These are phyloP conservation scores for Ceriagrion tenellum DNA, from an alignment of 2,888 invertebrate genomes.

Conservation along the genomic window DNA sequence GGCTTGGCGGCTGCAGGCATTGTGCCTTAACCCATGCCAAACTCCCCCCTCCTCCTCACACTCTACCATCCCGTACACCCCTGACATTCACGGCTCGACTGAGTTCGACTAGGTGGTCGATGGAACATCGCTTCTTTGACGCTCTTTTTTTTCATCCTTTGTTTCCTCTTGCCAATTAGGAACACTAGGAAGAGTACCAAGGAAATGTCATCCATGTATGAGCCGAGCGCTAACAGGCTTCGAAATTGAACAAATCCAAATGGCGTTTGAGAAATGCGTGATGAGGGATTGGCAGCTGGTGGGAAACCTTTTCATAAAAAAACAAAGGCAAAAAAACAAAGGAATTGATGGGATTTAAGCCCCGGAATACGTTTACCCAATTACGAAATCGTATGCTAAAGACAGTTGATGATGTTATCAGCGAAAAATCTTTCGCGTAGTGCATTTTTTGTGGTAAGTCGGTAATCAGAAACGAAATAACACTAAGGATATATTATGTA, in stretches of 20 bases:
- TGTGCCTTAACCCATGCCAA: not conserved
- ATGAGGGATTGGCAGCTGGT: not conserved
- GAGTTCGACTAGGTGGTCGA: not conserved
- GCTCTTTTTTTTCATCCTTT: not conserved
- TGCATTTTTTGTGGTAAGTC: no score
- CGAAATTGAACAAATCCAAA: not conserved
- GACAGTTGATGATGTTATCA: no score
- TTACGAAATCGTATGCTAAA: no score
- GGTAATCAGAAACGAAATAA: no score
- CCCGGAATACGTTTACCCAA: no score
- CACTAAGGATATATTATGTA: no score
- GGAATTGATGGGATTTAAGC: no score
- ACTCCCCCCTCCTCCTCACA: no score
- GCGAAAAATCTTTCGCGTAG: no score
- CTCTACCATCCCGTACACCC: no score
- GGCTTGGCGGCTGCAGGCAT: not conserved
- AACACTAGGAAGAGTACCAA: not conserved
- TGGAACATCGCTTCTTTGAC: not conserved
- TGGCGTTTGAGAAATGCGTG: not conserved
- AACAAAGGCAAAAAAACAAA: no score
- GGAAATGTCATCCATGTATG: not conserved
- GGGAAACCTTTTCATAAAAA: not conserved
- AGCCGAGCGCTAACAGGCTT: not conserved
- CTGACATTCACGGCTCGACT: not conserved
- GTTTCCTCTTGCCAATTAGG: not conserved